Percentiles rank a stretch among this genome's conserved stretches.
Evolutionary conservation across 2,113 vertebrate species (phyloP).

Genomic region (Pangasianodon hypophthalmus): DNA sequence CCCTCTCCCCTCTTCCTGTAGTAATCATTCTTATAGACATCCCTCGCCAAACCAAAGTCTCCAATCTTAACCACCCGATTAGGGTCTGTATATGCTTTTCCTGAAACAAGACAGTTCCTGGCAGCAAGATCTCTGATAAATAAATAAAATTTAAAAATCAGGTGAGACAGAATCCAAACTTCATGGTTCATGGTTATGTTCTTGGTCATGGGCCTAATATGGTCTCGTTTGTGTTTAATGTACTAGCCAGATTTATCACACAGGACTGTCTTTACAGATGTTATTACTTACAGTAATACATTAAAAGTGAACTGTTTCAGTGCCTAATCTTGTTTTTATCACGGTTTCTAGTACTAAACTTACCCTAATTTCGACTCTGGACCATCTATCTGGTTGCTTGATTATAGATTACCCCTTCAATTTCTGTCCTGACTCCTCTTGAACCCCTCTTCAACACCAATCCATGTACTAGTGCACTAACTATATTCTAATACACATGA

Average conservation of each 20-base stretch:
- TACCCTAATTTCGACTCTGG: background rate
- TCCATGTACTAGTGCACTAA: background rate
- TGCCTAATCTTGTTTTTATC: background rate
- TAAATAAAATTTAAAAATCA: background rate
- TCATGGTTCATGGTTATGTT: background rate
- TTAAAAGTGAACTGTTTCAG: background rate
- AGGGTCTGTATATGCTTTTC: conserved; percentile 64
- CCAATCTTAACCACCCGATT: conserved; percentile 74
- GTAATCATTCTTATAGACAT: conserved; percentile 81
- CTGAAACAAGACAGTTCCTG: conserved; percentile 81
- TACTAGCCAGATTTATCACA: background rate
- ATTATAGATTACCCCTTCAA: background rate
- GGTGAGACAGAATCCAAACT: background rate
- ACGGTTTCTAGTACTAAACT: background rate
- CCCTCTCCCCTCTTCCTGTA: conserved; percentile 81
- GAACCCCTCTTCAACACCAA: background rate
- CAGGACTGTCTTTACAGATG: background rate
- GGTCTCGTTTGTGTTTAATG: background rate
- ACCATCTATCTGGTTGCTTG: background rate
- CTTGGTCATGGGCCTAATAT: background rate
- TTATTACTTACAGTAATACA: background rate
- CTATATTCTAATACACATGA: background rate
- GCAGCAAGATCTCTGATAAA: conserved; percentile 75
- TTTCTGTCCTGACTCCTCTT: background rate
- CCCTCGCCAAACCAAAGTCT: conserved; percentile 80